These are phyloP conservation scores for Mobula hypostoma DNA, from an alignment of 2,113 vertebrate genomes.

Conservation along the genomic window DNA sequence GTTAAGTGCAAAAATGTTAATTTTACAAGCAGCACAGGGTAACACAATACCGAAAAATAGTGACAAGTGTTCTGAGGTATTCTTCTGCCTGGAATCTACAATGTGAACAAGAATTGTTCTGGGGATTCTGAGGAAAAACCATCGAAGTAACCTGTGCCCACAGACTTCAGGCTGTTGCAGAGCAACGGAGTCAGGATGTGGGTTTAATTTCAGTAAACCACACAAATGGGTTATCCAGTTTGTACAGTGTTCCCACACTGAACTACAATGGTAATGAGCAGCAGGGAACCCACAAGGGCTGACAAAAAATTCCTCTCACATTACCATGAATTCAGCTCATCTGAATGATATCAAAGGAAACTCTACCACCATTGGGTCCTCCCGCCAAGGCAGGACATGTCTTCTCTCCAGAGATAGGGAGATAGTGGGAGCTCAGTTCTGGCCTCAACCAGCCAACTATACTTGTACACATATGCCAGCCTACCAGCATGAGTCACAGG, in stretches of 20 bases:
- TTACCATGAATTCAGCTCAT: not conserved
- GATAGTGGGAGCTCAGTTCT: too few relatives aligned
- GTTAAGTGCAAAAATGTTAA: not conserved
- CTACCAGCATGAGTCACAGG: too few relatives aligned
- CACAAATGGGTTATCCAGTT: not conserved
- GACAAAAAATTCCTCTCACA: not conserved
- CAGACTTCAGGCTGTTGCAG: not conserved
- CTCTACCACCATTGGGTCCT: too few relatives aligned
- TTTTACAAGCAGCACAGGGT: not conserved
- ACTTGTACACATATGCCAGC: too few relatives aligned
- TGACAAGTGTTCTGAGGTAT: too few relatives aligned
- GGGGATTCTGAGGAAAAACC: not conserved
- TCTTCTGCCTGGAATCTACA: not conserved
- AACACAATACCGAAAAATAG: not conserved
- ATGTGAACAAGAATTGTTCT: not conserved
- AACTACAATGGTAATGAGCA: not conserved
- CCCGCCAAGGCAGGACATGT: too few relatives aligned
- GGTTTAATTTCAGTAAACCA: not conserved
- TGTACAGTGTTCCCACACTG: not conserved
- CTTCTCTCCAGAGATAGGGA: too few relatives aligned
- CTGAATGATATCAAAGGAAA: not conserved
- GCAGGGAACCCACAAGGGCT: not conserved
- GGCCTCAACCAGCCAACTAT: too few relatives aligned
- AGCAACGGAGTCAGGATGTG: not conserved
- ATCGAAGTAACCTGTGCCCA: not conserved